Base-by-base conservation (phyloP, 2,113 vertebrate genomes). In the Platysteira castanea region DNA sequence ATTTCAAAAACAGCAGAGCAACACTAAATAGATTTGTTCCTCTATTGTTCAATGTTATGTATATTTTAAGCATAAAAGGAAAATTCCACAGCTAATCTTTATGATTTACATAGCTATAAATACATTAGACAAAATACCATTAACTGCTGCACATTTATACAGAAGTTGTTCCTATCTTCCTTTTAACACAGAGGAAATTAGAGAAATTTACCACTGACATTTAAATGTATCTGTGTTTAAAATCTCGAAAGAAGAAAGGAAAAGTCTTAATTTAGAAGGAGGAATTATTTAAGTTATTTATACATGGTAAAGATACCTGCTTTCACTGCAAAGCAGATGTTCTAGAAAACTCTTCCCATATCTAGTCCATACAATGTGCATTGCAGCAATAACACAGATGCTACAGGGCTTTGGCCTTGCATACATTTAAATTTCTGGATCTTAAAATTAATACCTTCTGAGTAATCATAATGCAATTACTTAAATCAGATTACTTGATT, bases 401-500 rank as follows among this genome's bases (percentile, higher is more conserved):
- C 63, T 80, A 24, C 42, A 70, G 35, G 54, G 54, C 27, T 90
- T 73, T 54, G 46, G 31, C 31, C 56, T 80, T 53, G 59, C 33
- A 75, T 50, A 80, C 74, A 70, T 86, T 92, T 60, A 87, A 30
- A 92, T 94, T 92, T 87, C 73, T 90, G 26, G 7, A 78, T 90
- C 44, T 82, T 60, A 89, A 90, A 88, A 82, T 81, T 5, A 91
- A 64, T 71, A 68, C 41, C 49, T 89, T 75, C 73, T 75, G 73
- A 87, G 49, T 82, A 92, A 94, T 90, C 76, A 78, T 50, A 84
- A 57, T 35, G 68, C 33, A 97, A 88, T 92, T 94, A 82, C 41
- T 93, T 89, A 90, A 84, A 84, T 31, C 30, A 88, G 67, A 93
- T 86, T 65, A 84, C 92, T 78, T 96, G 47, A 96, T 95, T 96